phyloP scores from a whole-genome alignment of 2,888 invertebrate genomes.

The Polydrusus pterygomalis region DNA sequence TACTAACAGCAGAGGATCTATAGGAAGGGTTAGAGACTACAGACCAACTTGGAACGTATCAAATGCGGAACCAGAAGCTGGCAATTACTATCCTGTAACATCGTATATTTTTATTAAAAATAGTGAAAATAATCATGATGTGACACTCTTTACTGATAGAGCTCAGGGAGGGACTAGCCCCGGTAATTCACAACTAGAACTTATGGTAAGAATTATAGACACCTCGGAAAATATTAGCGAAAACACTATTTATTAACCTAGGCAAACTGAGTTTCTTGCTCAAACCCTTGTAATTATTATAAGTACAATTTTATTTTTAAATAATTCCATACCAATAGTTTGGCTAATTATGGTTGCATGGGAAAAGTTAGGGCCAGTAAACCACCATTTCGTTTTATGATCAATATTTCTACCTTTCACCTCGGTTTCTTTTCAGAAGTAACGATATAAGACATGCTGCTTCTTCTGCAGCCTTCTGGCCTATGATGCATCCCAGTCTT shows the following conservation, averaged over 20 bases:
- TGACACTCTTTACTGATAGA: constrained; percentile 83
- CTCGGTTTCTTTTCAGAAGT: too few relatives aligned
- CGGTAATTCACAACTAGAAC: constrained; percentile 82
- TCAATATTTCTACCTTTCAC: too few relatives aligned
- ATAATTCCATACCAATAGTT: too few relatives aligned
- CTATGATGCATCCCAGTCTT: too few relatives aligned
- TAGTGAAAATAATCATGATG: constrained; percentile 66
- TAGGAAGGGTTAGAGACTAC: constrained; percentile 76
- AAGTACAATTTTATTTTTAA: too few relatives aligned
- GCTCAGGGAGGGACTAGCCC: constrained; percentile 89
- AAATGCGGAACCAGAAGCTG: constrained; percentile 83
- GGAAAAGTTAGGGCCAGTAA: too few relatives aligned
- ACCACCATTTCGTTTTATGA: too few relatives aligned
- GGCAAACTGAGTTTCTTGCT: too few relatives aligned
- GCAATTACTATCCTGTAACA: constrained; percentile 96
- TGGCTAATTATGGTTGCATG: too few relatives aligned
- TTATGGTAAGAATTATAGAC: constrained; percentile 79
- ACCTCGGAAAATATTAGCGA: neutral
- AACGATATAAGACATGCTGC: too few relatives aligned
- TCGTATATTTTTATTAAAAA: constrained; percentile 84
- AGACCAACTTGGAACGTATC: constrained; percentile 84
- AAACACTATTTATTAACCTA: neutral
- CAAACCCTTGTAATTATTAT: too few relatives aligned
- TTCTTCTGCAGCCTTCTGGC: too few relatives aligned
- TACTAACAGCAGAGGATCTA: constrained; percentile 83